A percentile compares a stretch with the other conserved stretches of the same genome.
These are phyloP conservation scores for Danio jaintianensis DNA, from an alignment of 2,797 vertebrate genomes.

Conservation along the genomic window DNA sequence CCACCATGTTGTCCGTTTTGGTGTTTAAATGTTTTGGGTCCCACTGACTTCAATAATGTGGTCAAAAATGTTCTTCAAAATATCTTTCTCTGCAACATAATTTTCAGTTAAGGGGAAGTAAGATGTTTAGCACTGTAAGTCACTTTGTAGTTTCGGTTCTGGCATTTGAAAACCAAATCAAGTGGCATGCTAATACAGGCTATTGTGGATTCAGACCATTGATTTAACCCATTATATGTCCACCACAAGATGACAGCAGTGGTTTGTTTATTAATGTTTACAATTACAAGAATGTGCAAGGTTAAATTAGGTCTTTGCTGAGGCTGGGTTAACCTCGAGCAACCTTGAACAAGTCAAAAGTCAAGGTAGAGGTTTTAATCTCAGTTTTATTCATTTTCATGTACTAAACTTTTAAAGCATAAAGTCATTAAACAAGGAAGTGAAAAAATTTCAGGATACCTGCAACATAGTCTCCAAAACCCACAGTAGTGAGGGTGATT, in stretches of 20 bases:
- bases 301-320: neutral
- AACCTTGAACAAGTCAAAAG: neutral
- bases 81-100: neutral
- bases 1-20: neutral
- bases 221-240: constrained; percentile 61
- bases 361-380: neutral
- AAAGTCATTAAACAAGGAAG: neutral
- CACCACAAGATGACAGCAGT: neutral
- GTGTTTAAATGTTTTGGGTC: neutral
- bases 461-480: constrained; percentile 93
- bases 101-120: neutral
- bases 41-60: neutral
- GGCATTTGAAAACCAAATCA: neutral
- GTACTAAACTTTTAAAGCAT: neutral
- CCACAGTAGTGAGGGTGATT: constrained; percentile 91
- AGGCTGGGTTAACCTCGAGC: neutral
- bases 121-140: neutral
- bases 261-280: neutral
- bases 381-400: neutral
- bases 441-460: constrained; percentile 71
- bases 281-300: neutral
- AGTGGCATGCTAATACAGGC: constrained; percentile 60
- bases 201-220: constrained; percentile 43
- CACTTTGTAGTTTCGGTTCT: neutral
- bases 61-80: neutral